Percentiles rank a stretch among this genome's conserved stretches.
Conservation (phyloP, 30 jellyfish, hydroid and myxozoan genomes). For the Rhopilema esculentum region DNA sequence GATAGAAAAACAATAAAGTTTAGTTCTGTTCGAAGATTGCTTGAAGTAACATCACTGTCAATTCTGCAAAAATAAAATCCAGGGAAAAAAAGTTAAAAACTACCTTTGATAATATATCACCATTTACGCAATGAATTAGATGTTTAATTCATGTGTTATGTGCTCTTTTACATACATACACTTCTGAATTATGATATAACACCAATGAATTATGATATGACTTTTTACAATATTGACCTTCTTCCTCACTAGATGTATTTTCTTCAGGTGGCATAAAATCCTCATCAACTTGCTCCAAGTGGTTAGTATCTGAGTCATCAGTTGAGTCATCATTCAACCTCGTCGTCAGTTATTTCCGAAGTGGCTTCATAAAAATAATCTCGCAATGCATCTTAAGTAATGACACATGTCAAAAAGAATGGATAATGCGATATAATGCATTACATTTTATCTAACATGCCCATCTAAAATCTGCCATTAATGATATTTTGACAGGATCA, state of each 20-base stretch:
- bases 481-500: background rate
- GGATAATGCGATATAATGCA: background rate
- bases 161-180: background rate
- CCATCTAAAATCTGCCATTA: background rate
- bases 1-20: background rate
- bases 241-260: background rate
- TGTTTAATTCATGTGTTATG: background rate
- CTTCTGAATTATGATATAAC: background rate
- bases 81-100: background rate
- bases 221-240: background rate
- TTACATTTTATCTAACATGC: background rate
- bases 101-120: background rate
- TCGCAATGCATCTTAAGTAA: background rate
- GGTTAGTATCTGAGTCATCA: background rate
- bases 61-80: background rate
- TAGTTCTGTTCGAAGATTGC: background rate
- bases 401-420: background rate
- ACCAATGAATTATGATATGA: background rate
- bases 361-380: background rate
- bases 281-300: background rate
- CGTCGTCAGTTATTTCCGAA: background rate
- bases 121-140: background rate
- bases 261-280: background rate
- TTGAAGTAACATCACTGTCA: background rate
- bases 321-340: background rate